Percentiles rank a stretch among this genome's conserved stretches.
phyloP scores from a whole-genome alignment of 2,113 vertebrate species.

The Helogale parvula region DNA sequence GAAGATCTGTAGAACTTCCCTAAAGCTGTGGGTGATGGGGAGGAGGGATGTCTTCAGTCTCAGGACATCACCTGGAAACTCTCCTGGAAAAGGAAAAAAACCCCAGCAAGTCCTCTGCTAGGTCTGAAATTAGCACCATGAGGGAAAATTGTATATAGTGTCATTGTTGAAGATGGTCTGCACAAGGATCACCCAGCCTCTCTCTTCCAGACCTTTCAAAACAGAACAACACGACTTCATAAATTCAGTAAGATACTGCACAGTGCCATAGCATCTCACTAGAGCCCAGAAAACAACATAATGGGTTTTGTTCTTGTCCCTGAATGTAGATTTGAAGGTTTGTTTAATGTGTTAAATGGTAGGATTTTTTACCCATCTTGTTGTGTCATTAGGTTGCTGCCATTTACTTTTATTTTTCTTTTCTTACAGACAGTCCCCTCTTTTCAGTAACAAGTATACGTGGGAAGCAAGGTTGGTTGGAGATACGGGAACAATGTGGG shows the following conservation, averaged over 20 bases:
- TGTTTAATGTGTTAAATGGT: neutral
- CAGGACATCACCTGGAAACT: conserved; percentile 47
- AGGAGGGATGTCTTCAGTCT: conserved; percentile 59
- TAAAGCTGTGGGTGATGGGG: conserved; percentile 8
- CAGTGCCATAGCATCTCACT: neutral
- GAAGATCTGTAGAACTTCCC: conserved; percentile 34
- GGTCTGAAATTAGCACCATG: neutral
- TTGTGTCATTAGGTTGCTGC: neutral
- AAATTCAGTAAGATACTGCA: neutral
- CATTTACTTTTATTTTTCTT: neutral
- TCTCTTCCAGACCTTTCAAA: neutral
- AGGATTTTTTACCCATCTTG: neutral
- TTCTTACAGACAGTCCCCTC: neutral
- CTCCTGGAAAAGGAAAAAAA: neutral
- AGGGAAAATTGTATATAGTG: neutral
- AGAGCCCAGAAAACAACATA: neutral
- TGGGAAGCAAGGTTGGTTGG: neutral
- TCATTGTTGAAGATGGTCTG: neutral
- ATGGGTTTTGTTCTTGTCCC: neutral
- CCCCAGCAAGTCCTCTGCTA: neutral
- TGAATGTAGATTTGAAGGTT: neutral
- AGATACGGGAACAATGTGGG: neutral
- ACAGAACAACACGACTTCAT: neutral
- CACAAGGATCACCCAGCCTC: neutral
- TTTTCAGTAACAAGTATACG: neutral